Conservation (phyloP, 2,113 vertebrate genomes). For the Corythaeola cristata region DNA sequence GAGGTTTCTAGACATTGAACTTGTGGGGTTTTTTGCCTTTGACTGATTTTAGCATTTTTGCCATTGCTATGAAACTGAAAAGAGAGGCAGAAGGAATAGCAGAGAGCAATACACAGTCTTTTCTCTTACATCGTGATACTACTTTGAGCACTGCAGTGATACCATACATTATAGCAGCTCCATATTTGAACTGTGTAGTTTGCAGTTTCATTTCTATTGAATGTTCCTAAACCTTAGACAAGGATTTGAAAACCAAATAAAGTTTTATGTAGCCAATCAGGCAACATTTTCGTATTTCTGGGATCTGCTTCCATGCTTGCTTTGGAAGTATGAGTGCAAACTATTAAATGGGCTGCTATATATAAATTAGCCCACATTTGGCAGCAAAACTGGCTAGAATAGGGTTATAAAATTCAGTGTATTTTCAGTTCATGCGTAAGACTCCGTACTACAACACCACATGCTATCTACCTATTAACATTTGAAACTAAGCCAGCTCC, state of each 20-base stretch:
- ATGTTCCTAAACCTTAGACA: neutral
- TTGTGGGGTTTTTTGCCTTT: neutral
- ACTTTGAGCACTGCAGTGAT: neutral
- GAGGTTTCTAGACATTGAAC: neutral
- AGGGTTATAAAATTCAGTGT: neutral
- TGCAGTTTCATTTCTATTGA: neutral
- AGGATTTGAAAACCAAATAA: neutral
- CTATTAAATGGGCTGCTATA: neutral
- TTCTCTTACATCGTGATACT: neutral
- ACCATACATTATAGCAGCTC: neutral
- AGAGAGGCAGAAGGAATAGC: neutral
- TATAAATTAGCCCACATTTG: conserved; percentile 1
- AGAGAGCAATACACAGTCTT: neutral
- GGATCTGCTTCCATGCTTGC: neutral
- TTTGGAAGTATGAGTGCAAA: neutral
- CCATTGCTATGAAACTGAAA: neutral
- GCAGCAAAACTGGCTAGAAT: neutral
- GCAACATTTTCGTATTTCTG: neutral
- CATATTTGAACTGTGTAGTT: neutral
- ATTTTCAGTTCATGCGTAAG: neutral
- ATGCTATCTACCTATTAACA: neutral
- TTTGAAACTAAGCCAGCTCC: neutral
- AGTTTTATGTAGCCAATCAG: neutral
- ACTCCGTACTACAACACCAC: neutral
- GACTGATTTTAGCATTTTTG: neutral